Evolutionary conservation across 2,113 vertebrate genomes (phyloP), one percentile per base, ranked within the genome.

Genomic region (Zapus hudsonius): DNA sequence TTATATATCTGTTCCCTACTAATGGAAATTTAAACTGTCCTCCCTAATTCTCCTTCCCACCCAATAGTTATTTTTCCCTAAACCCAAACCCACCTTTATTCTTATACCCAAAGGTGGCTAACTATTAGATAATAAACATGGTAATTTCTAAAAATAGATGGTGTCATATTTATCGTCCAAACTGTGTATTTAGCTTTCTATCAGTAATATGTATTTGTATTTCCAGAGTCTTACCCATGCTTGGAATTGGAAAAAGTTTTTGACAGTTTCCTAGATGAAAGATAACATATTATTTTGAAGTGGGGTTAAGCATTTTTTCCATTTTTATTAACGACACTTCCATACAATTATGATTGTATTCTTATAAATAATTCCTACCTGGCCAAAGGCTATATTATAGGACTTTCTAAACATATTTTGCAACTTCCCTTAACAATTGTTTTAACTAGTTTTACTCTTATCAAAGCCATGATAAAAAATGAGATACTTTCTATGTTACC

Each of bases 391-490:
- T 85, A 4, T 89, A 52, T 90, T 89, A 90, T 73, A 95, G 80
- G 44, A 19, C 11, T 95, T 95, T 76, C 40, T 84, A 63, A 92
- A 85, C 33, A 52, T 42, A 33, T 74, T 95, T 90, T 82, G 83
- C 88, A 96, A 79, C 84, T 90, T 78, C 31, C 27, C 81, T 72
- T 33, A 11, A 52, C 70, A 81, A 93, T 27, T 84, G 55, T 76
- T 90, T 0, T 82, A 87, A 69, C 31, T 86, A 19, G 82, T 84
- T 93, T 59, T 81, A 84, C 36, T 87, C 38, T 61, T 91, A 59
- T 93, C 36, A 47, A 90, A 94, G 78, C 29, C 33, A 66, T 57
- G 11, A 85, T 87, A 91, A 89, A 91, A 89, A 82, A 87, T 87
- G 70, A 89, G 36, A 55, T 8, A 67, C 84, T 95, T 94, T 87